These are phyloP conservation scores for Gambusia affinis DNA, from an alignment of 2,113 vertebrate genomes.

Conservation along the genomic window DNA sequence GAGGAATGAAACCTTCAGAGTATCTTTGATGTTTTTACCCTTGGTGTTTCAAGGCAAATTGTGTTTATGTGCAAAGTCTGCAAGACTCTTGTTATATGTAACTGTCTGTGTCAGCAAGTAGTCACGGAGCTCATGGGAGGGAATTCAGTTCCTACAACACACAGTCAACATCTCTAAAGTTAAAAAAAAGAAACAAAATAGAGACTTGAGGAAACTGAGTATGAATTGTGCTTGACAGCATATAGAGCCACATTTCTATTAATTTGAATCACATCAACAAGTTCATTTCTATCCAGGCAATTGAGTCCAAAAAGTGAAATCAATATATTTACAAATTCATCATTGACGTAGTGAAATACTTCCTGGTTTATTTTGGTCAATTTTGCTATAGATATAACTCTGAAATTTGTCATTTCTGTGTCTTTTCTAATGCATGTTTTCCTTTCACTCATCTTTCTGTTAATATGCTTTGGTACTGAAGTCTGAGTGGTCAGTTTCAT, in stretches of 20 bases:
- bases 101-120: constrained; percentile 29
- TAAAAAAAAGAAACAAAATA: constrained; percentile 6
- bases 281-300: neutral
- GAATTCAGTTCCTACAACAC: constrained; percentile 39
- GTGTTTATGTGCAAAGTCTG: constrained; percentile 49
- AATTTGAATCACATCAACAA: neutral
- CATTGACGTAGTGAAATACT: too few species aligned
- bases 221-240: neutral
- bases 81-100: constrained; percentile 32
- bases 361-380: too few species aligned
- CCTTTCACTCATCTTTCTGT: neutral
- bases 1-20: constrained; percentile 32
- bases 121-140: constrained; percentile 39
- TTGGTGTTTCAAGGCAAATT: constrained; percentile 48
- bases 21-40: constrained; percentile 65
- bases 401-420: neutral
- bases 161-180: constrained; percentile 33
- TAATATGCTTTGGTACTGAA: neutral
- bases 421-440: neutral
- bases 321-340: too few species aligned
- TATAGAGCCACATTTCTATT: too few species aligned
- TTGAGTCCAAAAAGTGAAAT: too few species aligned
- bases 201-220: neutral
- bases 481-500: neutral
- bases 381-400: neutral